A percentile compares a stretch with the other conserved stretches of the same genome.
Conservation (phyloP, 2,888 invertebrate species). For the Galerucella pusilla region DNA sequence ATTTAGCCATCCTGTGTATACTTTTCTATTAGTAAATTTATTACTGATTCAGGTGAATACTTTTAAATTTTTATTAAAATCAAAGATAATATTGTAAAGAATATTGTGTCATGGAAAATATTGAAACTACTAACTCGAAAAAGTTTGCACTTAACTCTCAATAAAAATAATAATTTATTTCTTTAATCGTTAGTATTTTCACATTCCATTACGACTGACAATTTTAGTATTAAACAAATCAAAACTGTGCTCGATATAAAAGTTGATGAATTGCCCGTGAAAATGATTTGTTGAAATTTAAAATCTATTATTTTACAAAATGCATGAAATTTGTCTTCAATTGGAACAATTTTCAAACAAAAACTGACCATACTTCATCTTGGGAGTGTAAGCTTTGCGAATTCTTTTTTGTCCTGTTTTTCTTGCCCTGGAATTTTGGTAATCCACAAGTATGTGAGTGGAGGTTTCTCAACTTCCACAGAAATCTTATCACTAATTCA, state of each 20-base stretch:
- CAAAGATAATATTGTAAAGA: conserved; percentile 7
- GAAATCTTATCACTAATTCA: too few relatives aligned
- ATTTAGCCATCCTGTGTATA: background rate
- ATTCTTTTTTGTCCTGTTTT: background rate
- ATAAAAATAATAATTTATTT: background rate
- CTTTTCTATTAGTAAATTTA: conserved; percentile 1
- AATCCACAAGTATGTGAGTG: too few relatives aligned
- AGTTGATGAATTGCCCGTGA: background rate
- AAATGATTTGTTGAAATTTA: background rate
- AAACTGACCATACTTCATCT: background rate
- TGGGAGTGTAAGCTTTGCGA: background rate
- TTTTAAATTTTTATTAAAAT: conserved; percentile 5
- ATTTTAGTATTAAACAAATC: background rate
- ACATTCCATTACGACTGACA: background rate
- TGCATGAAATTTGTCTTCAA: background rate
- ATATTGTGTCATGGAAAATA: background rate
- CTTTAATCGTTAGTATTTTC: background rate
- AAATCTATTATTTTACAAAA: background rate
- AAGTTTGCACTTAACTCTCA: background rate
- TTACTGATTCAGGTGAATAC: conserved; percentile 12
- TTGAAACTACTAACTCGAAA: background rate
- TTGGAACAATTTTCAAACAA: background rate
- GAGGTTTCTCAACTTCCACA: too few relatives aligned
- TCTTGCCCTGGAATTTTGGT: too few relatives aligned
- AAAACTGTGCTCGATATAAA: background rate